Evolutionary conservation across 1,140 invertebrate genomes (phyloP), one percentile per base, ranked within the genome.

Genomic region (Episyrphus balteatus): DNA sequence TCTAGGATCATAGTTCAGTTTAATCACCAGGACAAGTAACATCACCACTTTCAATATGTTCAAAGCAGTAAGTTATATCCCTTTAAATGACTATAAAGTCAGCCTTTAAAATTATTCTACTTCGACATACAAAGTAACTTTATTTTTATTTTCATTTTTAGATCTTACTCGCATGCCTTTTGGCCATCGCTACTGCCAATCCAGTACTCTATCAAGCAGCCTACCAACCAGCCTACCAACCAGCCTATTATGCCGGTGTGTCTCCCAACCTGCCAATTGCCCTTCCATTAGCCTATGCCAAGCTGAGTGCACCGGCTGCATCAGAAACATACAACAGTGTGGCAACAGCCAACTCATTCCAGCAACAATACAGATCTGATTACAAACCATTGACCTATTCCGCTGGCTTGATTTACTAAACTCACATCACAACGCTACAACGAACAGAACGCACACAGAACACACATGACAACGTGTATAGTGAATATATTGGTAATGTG

Each of bases 311-410:
- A 14, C 51, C 61, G 31, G 53, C 42, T 14, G 9, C 59, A 38
- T 34, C 39, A 1, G 61, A 62, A 49, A 45, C 58, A 2, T 63
- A 63, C 18, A 61, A 63, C 48, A 63, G 61, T 39, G 61, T 63
- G 32, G 42, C 53, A 48, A 63, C 61, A 2, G 58, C 61, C 3
- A 55, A 48, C 50, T 63, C 61, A 13, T 63, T 61, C 21, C 61
- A 63, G 52, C 61, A 63, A 42, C 61, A 63, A n/a, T 63, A 63
- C 46, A 61, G 61, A 43, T 54, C 50, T n/a, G 61, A 63, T 26
- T 61, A 57, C 46, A 54, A 63, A 36, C 61, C 61, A 43, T 44
- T 61, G 50, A 61, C 59, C 55, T 61, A 61, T 47, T 56, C 58
- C 40, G 21, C 21, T 26, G 21, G 21, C 21, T 26, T 26, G 21